Evolutionary conservation across 2,797 vertebrate genomes (phyloP).

Genomic region (Iguana delicatissima): DNA sequence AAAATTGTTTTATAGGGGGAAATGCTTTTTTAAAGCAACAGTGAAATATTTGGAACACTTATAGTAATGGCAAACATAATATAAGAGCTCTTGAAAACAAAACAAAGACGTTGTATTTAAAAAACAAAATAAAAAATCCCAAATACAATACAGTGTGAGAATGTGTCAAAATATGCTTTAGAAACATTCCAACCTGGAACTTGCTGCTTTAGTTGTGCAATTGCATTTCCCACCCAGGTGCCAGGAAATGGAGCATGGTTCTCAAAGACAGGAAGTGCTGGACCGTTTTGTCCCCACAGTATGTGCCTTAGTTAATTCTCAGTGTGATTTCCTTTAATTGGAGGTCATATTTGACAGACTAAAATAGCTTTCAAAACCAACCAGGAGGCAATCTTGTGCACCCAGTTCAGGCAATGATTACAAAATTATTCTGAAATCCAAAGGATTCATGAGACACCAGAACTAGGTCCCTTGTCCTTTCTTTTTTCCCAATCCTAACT

Average conservation of each 20-base stretch:
- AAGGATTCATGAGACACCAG: background rate
- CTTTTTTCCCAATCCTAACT: background rate
- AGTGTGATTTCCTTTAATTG: slow-evolving; percentile 47
- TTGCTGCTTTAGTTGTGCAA: slow-evolving; percentile 49
- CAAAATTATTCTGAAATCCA: slow-evolving; percentile 4
- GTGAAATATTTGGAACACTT: background rate
- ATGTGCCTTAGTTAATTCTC: slow-evolving; percentile 38
- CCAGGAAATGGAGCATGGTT: slow-evolving; percentile 48
- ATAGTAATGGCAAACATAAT: background rate
- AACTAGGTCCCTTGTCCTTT: background rate
- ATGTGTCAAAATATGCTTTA: slow-evolving; percentile 45
- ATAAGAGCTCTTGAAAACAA: background rate
- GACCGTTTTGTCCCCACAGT: background rate
- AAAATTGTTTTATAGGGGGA: background rate
- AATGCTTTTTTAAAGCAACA: background rate
- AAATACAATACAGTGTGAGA: slow-evolving; percentile 35
- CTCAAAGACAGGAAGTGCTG: slow-evolving; percentile 60
- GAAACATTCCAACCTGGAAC: slow-evolving; percentile 56
- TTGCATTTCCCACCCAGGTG: slow-evolving; percentile 30
- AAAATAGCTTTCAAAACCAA: slow-evolving; percentile 42
- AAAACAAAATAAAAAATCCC: background rate
- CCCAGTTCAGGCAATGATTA: background rate
- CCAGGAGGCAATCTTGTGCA: background rate
- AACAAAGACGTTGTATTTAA: background rate
- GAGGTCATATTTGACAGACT: slow-evolving; percentile 17